phyloP scores from a whole-genome alignment of 1,140 invertebrate species.

The Sycophaga agraensis region DNA sequence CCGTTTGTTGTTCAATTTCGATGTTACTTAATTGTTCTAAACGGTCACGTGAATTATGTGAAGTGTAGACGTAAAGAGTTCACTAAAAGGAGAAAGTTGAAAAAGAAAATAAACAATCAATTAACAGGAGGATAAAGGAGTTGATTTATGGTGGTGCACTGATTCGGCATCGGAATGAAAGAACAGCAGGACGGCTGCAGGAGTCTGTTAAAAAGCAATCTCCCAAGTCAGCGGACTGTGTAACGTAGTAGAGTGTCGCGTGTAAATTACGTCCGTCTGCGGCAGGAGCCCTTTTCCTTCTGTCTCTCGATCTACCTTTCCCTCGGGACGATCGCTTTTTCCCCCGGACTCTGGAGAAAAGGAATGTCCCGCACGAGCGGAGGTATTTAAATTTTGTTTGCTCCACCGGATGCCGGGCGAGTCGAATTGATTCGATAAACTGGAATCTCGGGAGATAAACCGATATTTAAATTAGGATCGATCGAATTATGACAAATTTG shows the following conservation, averaged over 20 bases:
- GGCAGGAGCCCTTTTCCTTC: conserved; percentile 30
- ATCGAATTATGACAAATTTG: too few relatives aligned
- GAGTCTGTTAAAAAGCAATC: conserved; percentile 35
- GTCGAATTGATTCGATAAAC: too few relatives aligned
- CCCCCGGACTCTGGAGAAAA: neutral
- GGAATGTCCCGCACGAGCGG: conserved; percentile 9
- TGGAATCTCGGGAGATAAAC: too few relatives aligned
- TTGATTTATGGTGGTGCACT: conserved; percentile 7
- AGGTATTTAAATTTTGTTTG: conserved; percentile 43
- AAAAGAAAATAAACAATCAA: conserved; percentile 17
- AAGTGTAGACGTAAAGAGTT: too few relatives aligned
- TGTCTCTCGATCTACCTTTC: conserved; percentile 31
- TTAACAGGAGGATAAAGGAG: neutral
- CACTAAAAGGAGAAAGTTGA: too few relatives aligned
- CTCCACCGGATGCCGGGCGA: too few relatives aligned
- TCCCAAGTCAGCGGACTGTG: conserved; percentile 32
- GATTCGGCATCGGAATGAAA: neutral
- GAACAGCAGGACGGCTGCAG: neutral
- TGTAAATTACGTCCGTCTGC: conserved; percentile 35
- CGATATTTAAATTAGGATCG: too few relatives aligned
- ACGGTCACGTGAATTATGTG: too few relatives aligned
- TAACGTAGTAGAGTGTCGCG: conserved; percentile 28
- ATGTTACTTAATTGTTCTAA: too few relatives aligned
- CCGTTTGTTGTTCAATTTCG: too few relatives aligned
- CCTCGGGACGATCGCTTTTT: conserved; percentile 37